phyloP scores from a whole-genome alignment of 2,888 invertebrate genomes.

The Andricus curvator region DNA sequence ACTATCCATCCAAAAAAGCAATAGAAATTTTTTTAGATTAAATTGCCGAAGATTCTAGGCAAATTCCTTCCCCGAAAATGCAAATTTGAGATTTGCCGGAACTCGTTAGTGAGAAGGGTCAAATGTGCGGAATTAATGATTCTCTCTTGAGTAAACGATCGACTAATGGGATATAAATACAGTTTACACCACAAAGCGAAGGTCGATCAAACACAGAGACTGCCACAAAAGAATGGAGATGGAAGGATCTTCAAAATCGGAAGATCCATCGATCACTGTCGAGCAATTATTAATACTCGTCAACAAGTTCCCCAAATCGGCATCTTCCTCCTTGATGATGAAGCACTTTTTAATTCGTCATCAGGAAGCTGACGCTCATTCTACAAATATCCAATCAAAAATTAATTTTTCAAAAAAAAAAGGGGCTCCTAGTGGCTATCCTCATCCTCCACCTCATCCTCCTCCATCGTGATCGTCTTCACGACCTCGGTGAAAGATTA shows the following conservation, averaged over 20 bases:
- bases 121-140: neutral
- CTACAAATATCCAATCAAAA: neutral
- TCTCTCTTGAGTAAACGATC: neutral
- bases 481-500: conserved; percentile 1
- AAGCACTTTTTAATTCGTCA: conserved; percentile 18
- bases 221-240: conserved; percentile 4
- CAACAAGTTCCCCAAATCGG: conserved; percentile 2
- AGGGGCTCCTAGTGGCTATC: neutral
- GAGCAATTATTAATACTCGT: conserved; percentile 11
- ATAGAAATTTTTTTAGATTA: neutral
- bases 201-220: neutral
- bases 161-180: conserved; percentile 5
- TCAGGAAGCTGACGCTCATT: neutral
- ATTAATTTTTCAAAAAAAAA: conserved; percentile 8
- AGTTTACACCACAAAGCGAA: conserved; percentile 4
- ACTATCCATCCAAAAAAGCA: no score
- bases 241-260: conserved; percentile 1
- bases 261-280: conserved; percentile 27
- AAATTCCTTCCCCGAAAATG: neutral
- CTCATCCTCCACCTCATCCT: no score
- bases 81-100: neutral
- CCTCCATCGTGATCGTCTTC: neutral
- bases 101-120: neutral
- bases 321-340: neutral
- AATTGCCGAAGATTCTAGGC: neutral